phyloP scores from a whole-genome alignment of 2,113 vertebrate genomes.

The Oreochromis tanganicae region DNA sequence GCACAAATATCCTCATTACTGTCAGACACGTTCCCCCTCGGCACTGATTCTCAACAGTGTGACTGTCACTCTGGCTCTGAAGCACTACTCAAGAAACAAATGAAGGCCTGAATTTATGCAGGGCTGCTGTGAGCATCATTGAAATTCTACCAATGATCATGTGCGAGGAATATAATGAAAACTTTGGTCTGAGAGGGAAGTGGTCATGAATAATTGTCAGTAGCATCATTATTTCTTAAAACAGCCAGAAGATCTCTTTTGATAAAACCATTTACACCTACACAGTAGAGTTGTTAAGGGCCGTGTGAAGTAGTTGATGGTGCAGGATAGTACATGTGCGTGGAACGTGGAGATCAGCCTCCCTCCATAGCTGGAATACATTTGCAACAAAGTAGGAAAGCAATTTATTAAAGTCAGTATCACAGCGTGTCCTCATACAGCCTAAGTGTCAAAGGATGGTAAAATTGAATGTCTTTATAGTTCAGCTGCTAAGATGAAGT shows the following conservation, averaged over 20 bases:
- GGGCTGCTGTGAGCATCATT: conserved; percentile 7
- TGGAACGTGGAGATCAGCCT: neutral
- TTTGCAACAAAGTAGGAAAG: neutral
- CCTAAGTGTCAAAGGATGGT: neutral
- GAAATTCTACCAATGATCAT: conserved; percentile 29
- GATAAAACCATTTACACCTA: neutral
- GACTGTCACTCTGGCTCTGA: neutral
- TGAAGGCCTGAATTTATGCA: conserved; percentile 20
- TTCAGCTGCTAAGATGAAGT: neutral
- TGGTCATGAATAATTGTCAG: conserved; percentile 23
- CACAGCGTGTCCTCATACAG: neutral
- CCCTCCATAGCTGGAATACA: neutral
- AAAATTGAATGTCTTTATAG: neutral
- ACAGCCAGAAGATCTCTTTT: neutral
- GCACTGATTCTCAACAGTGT: neutral
- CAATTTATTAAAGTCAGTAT: neutral
- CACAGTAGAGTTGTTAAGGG: neutral
- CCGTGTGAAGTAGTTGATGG: neutral
- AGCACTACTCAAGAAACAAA: conserved; percentile 27
- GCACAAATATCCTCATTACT: neutral
- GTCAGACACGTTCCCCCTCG: neutral
- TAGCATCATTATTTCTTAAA: conserved; percentile 20
- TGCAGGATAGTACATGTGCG: neutral
- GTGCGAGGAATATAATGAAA: conserved; percentile 25
- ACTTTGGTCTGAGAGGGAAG: neutral